Conservation (phyloP, 2,888 invertebrate species). For the Lasioglossum pauxillum region DNA sequence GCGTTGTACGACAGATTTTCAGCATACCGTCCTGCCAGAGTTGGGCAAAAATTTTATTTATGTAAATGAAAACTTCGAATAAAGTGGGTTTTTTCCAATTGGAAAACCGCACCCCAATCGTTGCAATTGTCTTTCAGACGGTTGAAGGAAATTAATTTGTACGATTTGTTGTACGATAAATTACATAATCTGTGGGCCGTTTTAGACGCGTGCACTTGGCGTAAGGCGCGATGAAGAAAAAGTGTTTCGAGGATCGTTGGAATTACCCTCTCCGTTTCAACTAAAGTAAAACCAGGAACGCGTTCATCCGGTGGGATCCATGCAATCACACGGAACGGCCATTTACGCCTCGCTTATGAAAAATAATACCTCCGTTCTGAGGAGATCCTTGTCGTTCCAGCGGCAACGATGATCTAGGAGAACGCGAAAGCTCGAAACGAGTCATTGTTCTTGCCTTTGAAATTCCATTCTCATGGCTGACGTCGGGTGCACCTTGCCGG, state of each 20-base stretch:
- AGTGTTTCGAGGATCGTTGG: constrained; percentile 34
- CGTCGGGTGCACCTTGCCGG: constrained; percentile 9
- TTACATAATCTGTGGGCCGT: too few relatives aligned
- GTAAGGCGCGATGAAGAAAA: not conserved
- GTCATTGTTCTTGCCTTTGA: constrained; percentile 32
- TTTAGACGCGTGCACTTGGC: too few relatives aligned
- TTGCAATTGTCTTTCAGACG: too few relatives aligned
- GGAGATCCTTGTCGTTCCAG: constrained; percentile 36
- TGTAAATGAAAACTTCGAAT: too few relatives aligned
- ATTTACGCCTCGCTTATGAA: constrained; percentile 70
- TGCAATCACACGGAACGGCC: constrained; percentile 78
- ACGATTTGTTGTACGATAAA: too few relatives aligned
- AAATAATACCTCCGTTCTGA: constrained; percentile 69
- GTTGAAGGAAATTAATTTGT: too few relatives aligned
- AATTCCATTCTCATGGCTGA: constrained; percentile 26
- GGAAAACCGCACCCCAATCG: too few relatives aligned
- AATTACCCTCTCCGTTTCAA: constrained; percentile 56
- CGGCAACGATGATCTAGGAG: constrained; percentile 51
- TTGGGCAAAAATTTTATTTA: too few relatives aligned
- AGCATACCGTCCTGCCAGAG: too few relatives aligned
- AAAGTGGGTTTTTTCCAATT: too few relatives aligned
- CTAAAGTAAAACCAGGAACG: constrained; percentile 40
- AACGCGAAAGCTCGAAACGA: constrained; percentile 34
- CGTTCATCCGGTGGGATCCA: constrained; percentile 68
- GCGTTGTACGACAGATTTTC: too few relatives aligned